A percentile compares a stretch with the other conserved stretches of the same genome.
These are phyloP conservation scores for Ceratitis capitata DNA, from an alignment of 1,140 invertebrate species.

Conservation along the genomic window DNA sequence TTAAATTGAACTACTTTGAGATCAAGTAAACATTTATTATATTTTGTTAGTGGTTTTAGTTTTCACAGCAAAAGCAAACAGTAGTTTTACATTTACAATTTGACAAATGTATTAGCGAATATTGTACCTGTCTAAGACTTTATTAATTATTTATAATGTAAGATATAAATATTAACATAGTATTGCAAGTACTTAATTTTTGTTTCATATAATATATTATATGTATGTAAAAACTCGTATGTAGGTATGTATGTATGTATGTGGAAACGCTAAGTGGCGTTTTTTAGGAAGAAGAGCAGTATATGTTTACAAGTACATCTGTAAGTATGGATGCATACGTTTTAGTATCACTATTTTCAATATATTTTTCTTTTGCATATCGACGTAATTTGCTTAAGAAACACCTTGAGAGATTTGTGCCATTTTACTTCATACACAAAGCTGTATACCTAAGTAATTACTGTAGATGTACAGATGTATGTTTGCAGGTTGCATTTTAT, in stretches of 20 bases:
- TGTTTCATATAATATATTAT: background rate
- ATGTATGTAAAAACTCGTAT: too few species aligned
- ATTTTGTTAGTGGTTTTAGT: background rate
- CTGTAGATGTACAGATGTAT: background rate
- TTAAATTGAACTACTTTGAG: background rate
- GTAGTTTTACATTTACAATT: background rate
- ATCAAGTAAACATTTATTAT: background rate
- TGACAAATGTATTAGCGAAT: background rate
- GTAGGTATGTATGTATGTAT: too few species aligned
- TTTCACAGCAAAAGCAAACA: constrained; percentile 17
- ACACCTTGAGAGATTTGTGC: background rate
- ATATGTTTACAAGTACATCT: background rate
- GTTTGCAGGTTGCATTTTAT: background rate
- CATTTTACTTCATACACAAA: background rate
- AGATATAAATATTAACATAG: background rate
- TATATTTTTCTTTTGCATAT: background rate
- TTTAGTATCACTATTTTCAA: too few species aligned
- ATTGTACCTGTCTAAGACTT: background rate
- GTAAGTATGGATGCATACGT: too few species aligned
- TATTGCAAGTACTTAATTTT: background rate
- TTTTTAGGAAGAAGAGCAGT: constrained; percentile 11
- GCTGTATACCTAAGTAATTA: background rate
- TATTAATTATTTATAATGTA: background rate
- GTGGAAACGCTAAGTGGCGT: background rate
- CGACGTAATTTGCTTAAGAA: background rate